A percentile compares a stretch with the other conserved stretches of the same genome.
Conservation (phyloP, 2,888 invertebrate species). For the Xestia c-nigrum region DNA sequence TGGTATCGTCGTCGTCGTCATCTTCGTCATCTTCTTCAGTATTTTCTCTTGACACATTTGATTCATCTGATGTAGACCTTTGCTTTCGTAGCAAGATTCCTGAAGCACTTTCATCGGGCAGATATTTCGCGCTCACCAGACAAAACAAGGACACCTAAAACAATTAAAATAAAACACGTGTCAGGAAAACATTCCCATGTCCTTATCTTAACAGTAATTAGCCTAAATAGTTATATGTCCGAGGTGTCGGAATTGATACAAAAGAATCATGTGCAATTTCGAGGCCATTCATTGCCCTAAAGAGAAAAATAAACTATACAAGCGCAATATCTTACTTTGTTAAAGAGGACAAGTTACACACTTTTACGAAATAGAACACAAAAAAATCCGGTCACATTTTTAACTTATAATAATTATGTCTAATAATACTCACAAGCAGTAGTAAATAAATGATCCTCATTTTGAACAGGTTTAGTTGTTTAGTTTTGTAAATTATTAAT, state of each 20-base stretch:
- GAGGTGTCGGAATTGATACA: neutral
- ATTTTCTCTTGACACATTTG: conserved; percentile 72
- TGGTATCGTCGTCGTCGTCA: conserved; percentile 69
- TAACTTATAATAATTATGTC: neutral
- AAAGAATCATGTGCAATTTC: neutral
- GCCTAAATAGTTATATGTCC: neutral
- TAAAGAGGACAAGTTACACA: neutral
- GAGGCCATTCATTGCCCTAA: neutral
- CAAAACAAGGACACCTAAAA: conserved; percentile 85
- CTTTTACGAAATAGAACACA: neutral
- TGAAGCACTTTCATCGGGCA: conserved; percentile 80
- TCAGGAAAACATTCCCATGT: neutral
- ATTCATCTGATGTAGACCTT: conserved; percentile 77
- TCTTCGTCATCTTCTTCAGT: conserved; percentile 72
- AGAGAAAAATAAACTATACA: neutral
- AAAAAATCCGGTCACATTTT: neutral
- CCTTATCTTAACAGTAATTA: neutral
- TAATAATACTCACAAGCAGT: conserved; percentile 81
- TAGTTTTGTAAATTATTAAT: conserved; percentile 44
- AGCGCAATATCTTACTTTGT: neutral
- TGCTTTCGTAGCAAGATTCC: conserved; percentile 72
- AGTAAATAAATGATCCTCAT: conserved; percentile 85
- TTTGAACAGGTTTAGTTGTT: conserved; percentile 69
- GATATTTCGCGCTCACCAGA: conserved; percentile 84
- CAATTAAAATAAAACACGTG: conserved; percentile 13